Base-by-base conservation (phyloP, 1,140 invertebrate species). In the Saccostrea cuccullata region DNA sequence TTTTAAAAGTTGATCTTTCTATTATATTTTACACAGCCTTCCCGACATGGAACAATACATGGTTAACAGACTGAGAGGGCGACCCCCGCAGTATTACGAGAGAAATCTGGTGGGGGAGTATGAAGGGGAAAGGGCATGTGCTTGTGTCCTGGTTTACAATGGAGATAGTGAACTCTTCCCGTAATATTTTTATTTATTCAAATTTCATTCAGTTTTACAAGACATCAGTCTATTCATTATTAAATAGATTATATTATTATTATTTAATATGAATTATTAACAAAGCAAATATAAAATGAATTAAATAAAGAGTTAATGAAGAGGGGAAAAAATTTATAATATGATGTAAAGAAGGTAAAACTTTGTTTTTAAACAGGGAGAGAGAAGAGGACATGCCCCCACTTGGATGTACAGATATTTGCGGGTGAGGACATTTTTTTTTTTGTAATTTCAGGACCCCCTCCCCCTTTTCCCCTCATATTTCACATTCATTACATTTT, bases 91-190 rank as follows among this genome's bases (percentile, higher is more conserved):
- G 23, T 73, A 55, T n/a, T 86, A 86, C 55, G 47, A 70, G 23
- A 70, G 85, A 17, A n/a, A 70, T 11, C 73, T 86, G 36, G 47
- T 86, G 2, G 85, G 67, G 9, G 85, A 86, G 47, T 77, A 86
- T 86, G n/a, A 86, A 12, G 85, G 85, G 11, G 64, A 70, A 40
- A 70, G n/a, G 15, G 85, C 85, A 17, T 67, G 85, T 15, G 5
- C 23, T 40, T 70, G 60, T 55, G 55, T 47, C 47, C 8, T 86
- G n/a, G 6, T 13, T 23, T 86, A 77, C 23, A 67, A 86, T 55
- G 85, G 85, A 55, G 84, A 85, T 56, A 40, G 8, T 30, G 84
- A 58, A 67, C 13, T 64, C 20, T 85, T 85, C 56, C 84, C 84
- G 84, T 85, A 17, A 85, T 60, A 17, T 47, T 36, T 36, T 55